These are phyloP conservation scores for Coregonus suidteri DNA, from an alignment of 2,797 vertebrate genomes.

Conservation along the genomic window DNA sequence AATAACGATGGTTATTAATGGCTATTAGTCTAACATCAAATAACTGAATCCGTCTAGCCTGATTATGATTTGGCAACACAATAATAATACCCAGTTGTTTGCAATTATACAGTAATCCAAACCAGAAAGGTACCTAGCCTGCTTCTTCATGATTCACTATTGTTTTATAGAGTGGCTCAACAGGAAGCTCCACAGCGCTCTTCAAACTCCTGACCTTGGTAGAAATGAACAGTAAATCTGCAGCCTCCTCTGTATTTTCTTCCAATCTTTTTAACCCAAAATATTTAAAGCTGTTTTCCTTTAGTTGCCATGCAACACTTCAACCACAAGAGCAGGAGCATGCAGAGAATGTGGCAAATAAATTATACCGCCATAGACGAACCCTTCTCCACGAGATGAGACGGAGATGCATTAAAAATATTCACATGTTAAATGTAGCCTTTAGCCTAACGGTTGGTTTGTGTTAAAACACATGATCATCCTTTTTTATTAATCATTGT, in stretches of 20 bases:
- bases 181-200: constrained; percentile 46
- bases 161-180: constrained; percentile 69
- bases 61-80: constrained; percentile 36
- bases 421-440: constrained; percentile 50
- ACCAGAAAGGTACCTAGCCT: too few species aligned
- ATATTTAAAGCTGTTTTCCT: constrained; percentile 80
- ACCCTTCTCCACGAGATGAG: constrained; percentile 55
- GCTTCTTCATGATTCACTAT: too few species aligned
- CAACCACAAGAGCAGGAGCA: constrained; percentile 75
- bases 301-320: constrained; percentile 81
- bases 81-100: constrained; percentile 12
- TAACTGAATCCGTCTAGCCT: constrained; percentile 16
- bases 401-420: constrained; percentile 43
- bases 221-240: constrained; percentile 78
- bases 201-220: constrained; percentile 77
- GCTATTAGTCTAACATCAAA: constrained; percentile 33
- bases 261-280: constrained; percentile 76
- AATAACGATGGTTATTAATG: constrained; percentile 25
- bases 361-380: constrained; percentile 68
- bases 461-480: constrained; percentile 61
- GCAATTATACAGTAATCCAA: too few species aligned
- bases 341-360: constrained; percentile 75
- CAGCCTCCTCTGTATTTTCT: constrained; percentile 77
- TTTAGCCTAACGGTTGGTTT: constrained; percentile 30
- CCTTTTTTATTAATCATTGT: constrained; percentile 55